These are phyloP conservation scores for Gopherus flavomarginatus DNA, from an alignment of 2,113 vertebrate species.

Conservation along the genomic window DNA sequence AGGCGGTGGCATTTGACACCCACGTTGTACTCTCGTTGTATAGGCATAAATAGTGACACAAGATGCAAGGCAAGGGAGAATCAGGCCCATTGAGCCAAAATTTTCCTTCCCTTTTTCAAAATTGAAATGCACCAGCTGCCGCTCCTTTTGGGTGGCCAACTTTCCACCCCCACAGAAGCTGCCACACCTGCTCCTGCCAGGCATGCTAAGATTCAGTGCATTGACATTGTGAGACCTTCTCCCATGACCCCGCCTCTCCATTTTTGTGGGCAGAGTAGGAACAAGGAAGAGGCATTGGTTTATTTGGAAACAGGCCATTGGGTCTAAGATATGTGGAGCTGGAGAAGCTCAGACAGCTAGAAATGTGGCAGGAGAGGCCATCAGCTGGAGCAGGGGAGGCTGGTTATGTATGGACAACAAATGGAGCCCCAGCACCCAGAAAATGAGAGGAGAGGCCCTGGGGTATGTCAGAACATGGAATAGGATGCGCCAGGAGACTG, in stretches of 20 bases:
- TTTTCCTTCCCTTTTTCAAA: fast-evolving
- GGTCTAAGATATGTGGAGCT: fast-evolving
- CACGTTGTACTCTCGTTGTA: not conserved
- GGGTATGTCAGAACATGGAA: not conserved
- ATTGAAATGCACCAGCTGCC: not conserved
- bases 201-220: not conserved
- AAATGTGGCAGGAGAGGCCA: not conserved
- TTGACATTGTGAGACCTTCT: not conserved
- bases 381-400: not conserved
- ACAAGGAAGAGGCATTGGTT: not conserved
- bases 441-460: not conserved
- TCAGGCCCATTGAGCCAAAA: not conserved
- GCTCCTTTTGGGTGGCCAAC: not conserved
- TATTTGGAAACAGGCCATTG: not conserved
- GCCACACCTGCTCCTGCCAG: not conserved
- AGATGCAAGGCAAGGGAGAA: not conserved
- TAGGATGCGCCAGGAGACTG: not conserved
- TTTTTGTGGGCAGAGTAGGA: not conserved
- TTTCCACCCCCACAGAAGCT: not conserved
- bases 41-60: not conserved
- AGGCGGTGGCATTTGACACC: not conserved
- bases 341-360: not conserved
- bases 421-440: not conserved
- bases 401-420: not conserved
- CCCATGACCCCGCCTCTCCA: fast-evolving